phyloP scores from a whole-genome alignment of 1,140 invertebrate species.

The Hetaerina americana region DNA sequence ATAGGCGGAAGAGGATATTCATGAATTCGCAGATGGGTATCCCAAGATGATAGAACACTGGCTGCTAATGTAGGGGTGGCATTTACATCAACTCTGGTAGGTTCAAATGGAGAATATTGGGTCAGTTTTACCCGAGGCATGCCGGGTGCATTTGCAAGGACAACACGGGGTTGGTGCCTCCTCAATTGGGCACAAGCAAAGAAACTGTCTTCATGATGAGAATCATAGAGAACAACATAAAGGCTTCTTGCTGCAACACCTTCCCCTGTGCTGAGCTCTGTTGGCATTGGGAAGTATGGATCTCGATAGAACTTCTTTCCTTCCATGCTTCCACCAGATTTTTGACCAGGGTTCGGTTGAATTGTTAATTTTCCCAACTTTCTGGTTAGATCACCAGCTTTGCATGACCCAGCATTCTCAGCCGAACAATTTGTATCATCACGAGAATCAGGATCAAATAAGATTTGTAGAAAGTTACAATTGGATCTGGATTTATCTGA shows the following conservation, averaged over 20 bases:
- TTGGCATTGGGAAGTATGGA: slow-evolving; percentile 35
- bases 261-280: slow-evolving; percentile 48
- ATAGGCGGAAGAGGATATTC: slow-evolving; percentile 31
- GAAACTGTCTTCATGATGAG: slow-evolving; percentile 60
- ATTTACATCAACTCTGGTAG: slow-evolving; percentile 66
- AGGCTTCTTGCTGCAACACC: slow-evolving; percentile 52
- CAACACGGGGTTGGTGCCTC: not conserved
- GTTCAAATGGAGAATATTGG: slow-evolving; percentile 73
- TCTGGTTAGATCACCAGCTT: slow-evolving; percentile 64
- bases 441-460: slow-evolving; percentile 68
- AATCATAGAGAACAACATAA: slow-evolving; percentile 75
- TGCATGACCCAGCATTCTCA: slow-evolving; percentile 22
- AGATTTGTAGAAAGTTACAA: slow-evolving; percentile 69
- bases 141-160: not conserved
- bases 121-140: slow-evolving; percentile 43
- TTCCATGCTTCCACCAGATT: slow-evolving; percentile 30
- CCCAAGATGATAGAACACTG: slow-evolving; percentile 22
- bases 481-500: slow-evolving; percentile 39
- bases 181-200: slow-evolving; percentile 73
- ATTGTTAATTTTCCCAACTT: slow-evolving; percentile 61
- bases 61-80: slow-evolving; percentile 40
- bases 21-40: slow-evolving; percentile 33
- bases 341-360: slow-evolving; percentile 11
- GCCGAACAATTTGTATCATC: slow-evolving; percentile 36
- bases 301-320: slow-evolving; percentile 49